Base-by-base conservation (phyloP, 2,113 vertebrate genomes). In the Gallinago undulata region DNA sequence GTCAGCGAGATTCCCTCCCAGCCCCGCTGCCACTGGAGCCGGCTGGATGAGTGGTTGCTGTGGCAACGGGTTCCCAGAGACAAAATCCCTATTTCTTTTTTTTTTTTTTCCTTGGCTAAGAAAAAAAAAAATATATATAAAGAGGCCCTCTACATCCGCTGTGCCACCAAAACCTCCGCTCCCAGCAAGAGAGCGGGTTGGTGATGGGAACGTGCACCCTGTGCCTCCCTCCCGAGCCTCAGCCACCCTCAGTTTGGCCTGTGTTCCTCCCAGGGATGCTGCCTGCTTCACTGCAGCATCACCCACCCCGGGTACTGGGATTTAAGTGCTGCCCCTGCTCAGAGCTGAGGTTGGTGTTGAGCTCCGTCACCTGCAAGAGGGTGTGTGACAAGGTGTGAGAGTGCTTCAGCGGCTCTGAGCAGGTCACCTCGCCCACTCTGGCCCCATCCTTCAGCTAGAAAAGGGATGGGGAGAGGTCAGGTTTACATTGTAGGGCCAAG, bases 21-120 rank as follows among this genome's bases (percentile, higher is more conserved):
- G 80, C 81, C 75, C 77, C 7, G 63, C 87, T 94, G 94, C 97
- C 27, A 88, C 87, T 95, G 97, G 69, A 94, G 92, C 94, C 84
- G 90, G 91, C 96, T 94, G 96, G 95, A 87, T 97, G 95, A 10
- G 0, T 18, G 0, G 98, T 98, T 98, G 96, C 97, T 89, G 95
- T 96, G 94, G 97, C 84, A 98, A 98, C 97, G n/a, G 89, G 96
- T 92, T 98, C 95, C 95, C 96, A 93, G 97, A 97, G 79, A 94
- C 5, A 0, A 96, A 96, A 95, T 87, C 89, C 92, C 62, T n/a
- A 74, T 84, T 96, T 70, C 81, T n/a, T 48, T 82, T 80, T 88
- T 67, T 88, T 67, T 48, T 47, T 21, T 67, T 25, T 15, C 48
- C 19, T 57, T 60, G 50, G 30, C 76, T 79, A 85, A 89, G 53